Evolutionary conservation across 30 jellyfish, hydroid and myxozoan genomes (phyloP).

Genomic region (Cassiopea xamachana): DNA sequence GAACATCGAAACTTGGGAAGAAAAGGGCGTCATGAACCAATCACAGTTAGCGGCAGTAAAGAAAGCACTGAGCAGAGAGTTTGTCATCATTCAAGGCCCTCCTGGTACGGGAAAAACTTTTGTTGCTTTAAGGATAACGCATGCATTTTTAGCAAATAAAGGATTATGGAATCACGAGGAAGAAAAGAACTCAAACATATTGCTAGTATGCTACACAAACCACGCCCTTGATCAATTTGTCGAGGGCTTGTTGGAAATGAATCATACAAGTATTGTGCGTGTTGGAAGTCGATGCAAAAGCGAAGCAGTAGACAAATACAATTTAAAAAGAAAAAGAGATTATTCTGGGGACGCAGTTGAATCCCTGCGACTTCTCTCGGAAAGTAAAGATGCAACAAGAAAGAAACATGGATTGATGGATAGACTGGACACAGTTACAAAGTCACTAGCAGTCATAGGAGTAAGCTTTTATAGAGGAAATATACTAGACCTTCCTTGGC

Average conservation of each 20-base stretch:
- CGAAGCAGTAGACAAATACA: slow-evolving; percentile 54
- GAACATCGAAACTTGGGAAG: slow-evolving; percentile 5
- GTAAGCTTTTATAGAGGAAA: background rate
- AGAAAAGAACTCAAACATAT: slow-evolving; percentile 43
- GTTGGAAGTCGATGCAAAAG: slow-evolving; percentile 79
- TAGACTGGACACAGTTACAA: background rate
- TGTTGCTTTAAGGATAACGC: slow-evolving; percentile 72
- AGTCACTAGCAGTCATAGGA: background rate
- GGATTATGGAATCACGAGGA: background rate
- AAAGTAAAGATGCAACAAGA: slow-evolving; percentile 2
- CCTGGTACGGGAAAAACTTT: slow-evolving; percentile 97
- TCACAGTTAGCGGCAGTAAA: slow-evolving; percentile 57
- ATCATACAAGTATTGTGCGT: slow-evolving; percentile 69
- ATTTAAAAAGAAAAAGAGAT: slow-evolving; percentile 23
- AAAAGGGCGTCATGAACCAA: slow-evolving; percentile 2
- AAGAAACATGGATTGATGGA: background rate
- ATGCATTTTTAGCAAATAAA: slow-evolving; percentile 60
- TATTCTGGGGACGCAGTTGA: no score
- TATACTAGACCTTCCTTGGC: background rate
- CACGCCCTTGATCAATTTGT: slow-evolving; percentile 92
- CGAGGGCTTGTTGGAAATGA: slow-evolving; percentile 68
- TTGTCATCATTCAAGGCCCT: slow-evolving; percentile 92
- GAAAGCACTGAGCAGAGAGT: slow-evolving; percentile 55
- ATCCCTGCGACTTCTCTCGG: no score
- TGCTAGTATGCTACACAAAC: slow-evolving; percentile 86